phyloP scores from a whole-genome alignment of 2,113 vertebrate genomes.

The Myodes glareolus region DNA sequence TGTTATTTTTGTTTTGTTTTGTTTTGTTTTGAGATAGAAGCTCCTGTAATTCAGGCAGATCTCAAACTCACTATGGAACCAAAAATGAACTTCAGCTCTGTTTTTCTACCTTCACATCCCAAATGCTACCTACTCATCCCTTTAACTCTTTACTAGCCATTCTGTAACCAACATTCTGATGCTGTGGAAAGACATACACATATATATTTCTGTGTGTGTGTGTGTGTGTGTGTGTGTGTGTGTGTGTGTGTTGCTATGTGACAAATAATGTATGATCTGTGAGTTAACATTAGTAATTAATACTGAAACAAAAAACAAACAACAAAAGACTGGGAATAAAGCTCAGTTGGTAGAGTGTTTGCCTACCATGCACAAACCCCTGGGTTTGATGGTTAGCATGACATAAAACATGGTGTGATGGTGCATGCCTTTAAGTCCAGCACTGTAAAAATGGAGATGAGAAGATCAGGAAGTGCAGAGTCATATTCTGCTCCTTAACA shows the following conservation, averaged over 20 bases:
- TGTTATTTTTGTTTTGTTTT: not conserved
- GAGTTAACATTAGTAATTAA: not conserved
- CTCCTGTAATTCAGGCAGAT: not conserved
- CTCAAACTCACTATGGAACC: not conserved
- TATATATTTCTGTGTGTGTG: not conserved
- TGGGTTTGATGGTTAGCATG: not conserved
- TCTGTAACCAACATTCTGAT: not conserved
- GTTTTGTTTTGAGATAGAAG: not conserved
- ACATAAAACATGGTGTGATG: not conserved
- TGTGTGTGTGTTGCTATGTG: not conserved
- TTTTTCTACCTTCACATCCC: not conserved
- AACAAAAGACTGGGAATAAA: not conserved
- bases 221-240: not conserved
- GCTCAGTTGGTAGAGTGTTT: not conserved
- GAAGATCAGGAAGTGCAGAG: not conserved
- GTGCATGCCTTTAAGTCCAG: not conserved
- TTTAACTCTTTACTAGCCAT: not conserved
- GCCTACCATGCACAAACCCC: not conserved
- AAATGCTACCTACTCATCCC: not conserved
- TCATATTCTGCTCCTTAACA: not conserved
- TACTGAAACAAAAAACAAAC: not conserved
- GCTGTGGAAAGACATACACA: not conserved
- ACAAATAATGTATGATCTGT: not conserved
- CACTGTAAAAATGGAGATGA: not conserved
- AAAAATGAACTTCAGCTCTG: not conserved